phyloP scores from a whole-genome alignment of 92 coral and sea anemone genomes.

The Ricordea florida region DNA sequence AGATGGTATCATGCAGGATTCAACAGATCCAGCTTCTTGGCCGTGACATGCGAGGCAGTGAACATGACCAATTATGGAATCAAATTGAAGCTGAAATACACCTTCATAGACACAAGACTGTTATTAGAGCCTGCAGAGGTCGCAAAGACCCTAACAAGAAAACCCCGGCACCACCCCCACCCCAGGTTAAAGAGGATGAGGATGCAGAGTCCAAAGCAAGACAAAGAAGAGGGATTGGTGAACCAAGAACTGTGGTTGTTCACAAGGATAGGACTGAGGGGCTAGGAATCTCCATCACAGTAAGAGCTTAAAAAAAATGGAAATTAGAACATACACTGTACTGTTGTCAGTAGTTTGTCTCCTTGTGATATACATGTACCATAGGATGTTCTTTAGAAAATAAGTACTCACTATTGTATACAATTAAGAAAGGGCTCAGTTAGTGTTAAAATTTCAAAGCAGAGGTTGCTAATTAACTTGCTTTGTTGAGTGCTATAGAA shows the following conservation, averaged over 20 bases:
- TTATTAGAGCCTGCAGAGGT: conserved; percentile 97
- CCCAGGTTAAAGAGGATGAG: conserved; percentile 61
- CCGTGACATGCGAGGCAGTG: conserved; percentile 93
- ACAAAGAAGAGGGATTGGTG: conserved; percentile 95
- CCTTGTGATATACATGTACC: too few relatives aligned
- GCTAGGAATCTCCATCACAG: conserved; percentile 95
- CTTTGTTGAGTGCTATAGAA: too few relatives aligned
- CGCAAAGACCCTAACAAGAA: conserved; percentile 94
- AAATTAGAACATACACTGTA: too few relatives aligned
- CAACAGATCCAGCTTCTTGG: conserved; percentile 98
- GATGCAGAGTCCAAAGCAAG: conserved; percentile 80
- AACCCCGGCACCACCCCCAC: conserved; percentile 94
- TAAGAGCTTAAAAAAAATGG: too few relatives aligned
- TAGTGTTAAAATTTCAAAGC: too few relatives aligned
- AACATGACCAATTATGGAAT: conserved; percentile 93
- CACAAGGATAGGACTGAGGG: conserved; percentile 90
- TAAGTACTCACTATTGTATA: too few relatives aligned
- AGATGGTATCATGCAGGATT: conserved; percentile 57
- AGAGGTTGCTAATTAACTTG: too few relatives aligned
- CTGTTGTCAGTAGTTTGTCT: too few relatives aligned
- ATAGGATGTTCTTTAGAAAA: too few relatives aligned
- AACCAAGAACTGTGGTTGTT: conserved; percentile 85
- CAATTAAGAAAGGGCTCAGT: too few relatives aligned
- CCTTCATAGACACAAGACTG: conserved; percentile 96
- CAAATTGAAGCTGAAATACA: conserved; percentile 99